Evolutionary conservation across 2,797 vertebrate species (phyloP).

Genomic region (Mastacembelus armatus): DNA sequence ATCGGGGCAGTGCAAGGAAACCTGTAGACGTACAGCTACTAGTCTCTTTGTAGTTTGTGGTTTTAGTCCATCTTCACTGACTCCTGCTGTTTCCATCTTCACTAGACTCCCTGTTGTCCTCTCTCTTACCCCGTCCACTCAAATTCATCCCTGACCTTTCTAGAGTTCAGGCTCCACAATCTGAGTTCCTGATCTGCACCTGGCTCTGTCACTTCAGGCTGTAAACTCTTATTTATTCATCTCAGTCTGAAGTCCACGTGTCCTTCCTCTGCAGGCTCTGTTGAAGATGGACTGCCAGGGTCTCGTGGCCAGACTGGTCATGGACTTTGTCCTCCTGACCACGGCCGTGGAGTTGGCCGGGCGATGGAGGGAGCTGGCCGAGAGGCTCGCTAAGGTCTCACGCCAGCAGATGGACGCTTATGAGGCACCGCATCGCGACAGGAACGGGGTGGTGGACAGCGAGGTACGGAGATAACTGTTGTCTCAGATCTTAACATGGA

Average conservation of each 20-base stretch:
- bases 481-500: neutral
- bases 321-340: conserved; percentile 97
- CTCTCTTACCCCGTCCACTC: neutral
- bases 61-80: conserved; percentile 2
- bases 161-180: neutral
- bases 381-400: conserved; percentile 92
- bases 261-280: conserved; percentile 84
- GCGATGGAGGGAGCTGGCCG: conserved; percentile 95
- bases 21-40: conserved; percentile 27
- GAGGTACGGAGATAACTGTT: conserved; percentile 84
- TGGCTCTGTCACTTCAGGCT: neutral
- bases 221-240: neutral
- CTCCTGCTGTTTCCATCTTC: conserved; percentile 10
- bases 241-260: neutral
- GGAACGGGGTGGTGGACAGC: conserved; percentile 89
- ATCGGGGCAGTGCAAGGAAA: conserved; percentile 29
- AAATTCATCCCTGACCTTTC: neutral
- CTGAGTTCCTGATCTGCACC: neutral
- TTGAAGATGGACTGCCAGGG: conserved; percentile 98
- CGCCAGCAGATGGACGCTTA: conserved; percentile 97
- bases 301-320: conserved; percentile 91
- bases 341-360: conserved; percentile 94
- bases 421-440: conserved; percentile 93
- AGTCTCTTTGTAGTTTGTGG: conserved; percentile 5
- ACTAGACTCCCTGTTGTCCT: neutral